Conservation (phyloP, 1,140 invertebrate genomes). For the Diprion similis region DNA sequence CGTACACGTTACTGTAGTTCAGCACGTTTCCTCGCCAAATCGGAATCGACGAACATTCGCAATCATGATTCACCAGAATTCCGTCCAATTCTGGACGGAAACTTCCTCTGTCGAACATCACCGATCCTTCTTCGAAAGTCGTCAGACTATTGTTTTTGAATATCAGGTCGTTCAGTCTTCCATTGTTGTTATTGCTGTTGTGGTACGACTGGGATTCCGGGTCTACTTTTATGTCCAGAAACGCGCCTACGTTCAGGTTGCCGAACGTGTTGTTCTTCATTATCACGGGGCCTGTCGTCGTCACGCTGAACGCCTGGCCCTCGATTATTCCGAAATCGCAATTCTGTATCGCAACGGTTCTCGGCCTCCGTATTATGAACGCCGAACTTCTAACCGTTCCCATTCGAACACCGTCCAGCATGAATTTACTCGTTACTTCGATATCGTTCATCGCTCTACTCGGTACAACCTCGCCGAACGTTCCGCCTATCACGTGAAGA, state of each 20-base stretch:
- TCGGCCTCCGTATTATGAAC: conserved; percentile 66
- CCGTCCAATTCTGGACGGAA: conserved; percentile 66
- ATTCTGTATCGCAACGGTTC: conserved; percentile 69
- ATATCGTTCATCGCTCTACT: conserved; percentile 78
- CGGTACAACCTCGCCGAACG: conserved; percentile 64
- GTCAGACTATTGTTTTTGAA: conserved; percentile 72
- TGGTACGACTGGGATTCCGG: conserved; percentile 40
- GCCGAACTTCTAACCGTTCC: conserved; percentile 58
- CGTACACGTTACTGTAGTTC: conserved; percentile 53
- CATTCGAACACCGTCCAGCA: conserved; percentile 57
- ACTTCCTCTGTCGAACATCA: conserved; percentile 65
- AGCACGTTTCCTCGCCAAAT: conserved; percentile 57
- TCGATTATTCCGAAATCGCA: conserved; percentile 68
- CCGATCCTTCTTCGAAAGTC: conserved; percentile 63
- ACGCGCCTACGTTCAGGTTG: conserved; percentile 65
- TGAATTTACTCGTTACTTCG: conserved; percentile 70
- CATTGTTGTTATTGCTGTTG: conserved; percentile 20
- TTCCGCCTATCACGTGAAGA: conserved; percentile 65
- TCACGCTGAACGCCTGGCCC: conserved; percentile 70
- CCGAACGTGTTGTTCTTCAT: conserved; percentile 72
- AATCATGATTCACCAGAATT: conserved; percentile 66
- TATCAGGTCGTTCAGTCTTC: conserved; percentile 60
- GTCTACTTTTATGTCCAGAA: conserved; percentile 66
- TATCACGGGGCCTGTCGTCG: conserved; percentile 66
- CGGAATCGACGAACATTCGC: conserved; percentile 64